phyloP scores from a whole-genome alignment of 2,797 vertebrate species.

The Gymnocypris eckloni region DNA sequence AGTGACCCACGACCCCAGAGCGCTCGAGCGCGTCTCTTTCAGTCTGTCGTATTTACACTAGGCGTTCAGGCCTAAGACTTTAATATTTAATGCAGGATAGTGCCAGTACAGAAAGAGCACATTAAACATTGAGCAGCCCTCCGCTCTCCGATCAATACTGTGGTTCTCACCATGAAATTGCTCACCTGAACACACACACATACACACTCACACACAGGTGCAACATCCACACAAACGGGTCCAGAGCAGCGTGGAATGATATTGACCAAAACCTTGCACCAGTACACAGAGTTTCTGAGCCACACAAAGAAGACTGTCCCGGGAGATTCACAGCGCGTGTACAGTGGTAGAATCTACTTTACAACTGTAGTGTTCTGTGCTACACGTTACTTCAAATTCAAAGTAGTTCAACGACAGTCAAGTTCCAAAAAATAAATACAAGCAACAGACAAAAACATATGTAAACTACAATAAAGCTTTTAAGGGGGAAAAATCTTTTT shows the following conservation, averaged over 20 bases:
- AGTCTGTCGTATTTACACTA: slow-evolving; percentile 73
- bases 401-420: neutral
- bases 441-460: neutral
- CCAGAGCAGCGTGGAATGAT: slow-evolving; percentile 6
- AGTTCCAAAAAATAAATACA: neutral
- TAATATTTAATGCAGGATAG: slow-evolving; percentile 76
- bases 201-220: slow-evolving; percentile 37
- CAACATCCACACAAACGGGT: neutral
- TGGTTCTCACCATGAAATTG: slow-evolving; percentile 80
- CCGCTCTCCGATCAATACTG: slow-evolving; percentile 74
- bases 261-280: slow-evolving; percentile 30
- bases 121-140: slow-evolving; percentile 83
- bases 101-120: slow-evolving; percentile 75
- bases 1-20: slow-evolving; percentile 44
- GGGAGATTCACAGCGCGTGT: neutral
- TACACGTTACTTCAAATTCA: neutral
- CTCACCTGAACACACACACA: slow-evolving; percentile 70
- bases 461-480: neutral
- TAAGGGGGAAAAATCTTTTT: neutral
- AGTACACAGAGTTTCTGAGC: slow-evolving; percentile 3
- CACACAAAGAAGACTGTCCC: neutral
- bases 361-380: neutral
- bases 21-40: neutral
- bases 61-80: slow-evolving; percentile 66
- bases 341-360: neutral